Percentiles rank a stretch among this genome's conserved stretches.
These are phyloP conservation scores for Benitochromis conjunctus DNA, from an alignment of 2,113 vertebrate species.

Conservation along the genomic window DNA sequence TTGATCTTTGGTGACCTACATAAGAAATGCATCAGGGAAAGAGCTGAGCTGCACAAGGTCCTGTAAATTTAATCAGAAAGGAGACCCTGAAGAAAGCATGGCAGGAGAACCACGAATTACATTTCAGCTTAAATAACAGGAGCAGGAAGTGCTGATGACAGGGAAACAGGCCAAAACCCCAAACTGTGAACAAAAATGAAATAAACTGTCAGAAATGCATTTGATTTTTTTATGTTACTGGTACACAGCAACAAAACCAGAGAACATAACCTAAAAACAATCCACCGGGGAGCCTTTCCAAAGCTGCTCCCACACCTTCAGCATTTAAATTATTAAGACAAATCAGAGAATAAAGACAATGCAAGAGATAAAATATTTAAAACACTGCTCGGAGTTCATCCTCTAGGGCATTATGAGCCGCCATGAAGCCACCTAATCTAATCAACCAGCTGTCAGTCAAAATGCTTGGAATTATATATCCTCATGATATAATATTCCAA, in stretches of 20 bases:
- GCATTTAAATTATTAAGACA: neutral
- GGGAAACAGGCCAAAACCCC: neutral
- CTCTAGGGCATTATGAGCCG: neutral
- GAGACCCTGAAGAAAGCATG: neutral
- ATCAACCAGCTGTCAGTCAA: neutral
- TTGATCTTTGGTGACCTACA: neutral
- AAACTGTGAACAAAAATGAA: neutral
- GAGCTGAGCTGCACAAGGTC: neutral
- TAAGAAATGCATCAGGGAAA: neutral
- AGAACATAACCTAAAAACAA: neutral
- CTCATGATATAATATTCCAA: neutral
- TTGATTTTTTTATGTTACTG: neutral
- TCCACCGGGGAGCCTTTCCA: neutral
- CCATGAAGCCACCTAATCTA: neutral
- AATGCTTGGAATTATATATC: neutral
- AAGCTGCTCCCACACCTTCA: neutral
- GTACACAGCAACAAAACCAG: neutral
- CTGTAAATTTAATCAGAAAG: slow-evolving; percentile 18
- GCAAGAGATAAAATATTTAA: neutral
- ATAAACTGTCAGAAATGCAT: neutral
- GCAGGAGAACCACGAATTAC: neutral
- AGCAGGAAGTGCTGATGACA: neutral
- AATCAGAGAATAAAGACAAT: neutral
- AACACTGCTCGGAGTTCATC: neutral
- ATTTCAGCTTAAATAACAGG: neutral